phyloP scores from a whole-genome alignment of 2,113 vertebrate species.

The Nettapus auritus region DNA sequence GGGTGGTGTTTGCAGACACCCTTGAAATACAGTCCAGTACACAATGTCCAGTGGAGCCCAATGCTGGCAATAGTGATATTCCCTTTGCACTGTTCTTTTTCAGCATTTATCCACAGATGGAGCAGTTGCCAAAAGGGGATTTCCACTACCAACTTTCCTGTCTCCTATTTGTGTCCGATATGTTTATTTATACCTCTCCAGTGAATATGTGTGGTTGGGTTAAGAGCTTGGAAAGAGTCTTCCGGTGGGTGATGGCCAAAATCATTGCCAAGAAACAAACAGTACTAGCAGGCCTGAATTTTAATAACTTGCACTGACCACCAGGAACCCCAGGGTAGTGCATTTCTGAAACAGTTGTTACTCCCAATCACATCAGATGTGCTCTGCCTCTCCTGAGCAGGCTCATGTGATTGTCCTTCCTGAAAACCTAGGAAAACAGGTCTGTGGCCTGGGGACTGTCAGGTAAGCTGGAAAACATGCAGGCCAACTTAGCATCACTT shows the following conservation, averaged over 20 bases:
- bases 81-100: slow-evolving; percentile 19
- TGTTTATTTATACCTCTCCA: slow-evolving; percentile 17
- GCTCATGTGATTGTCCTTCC: not conserved
- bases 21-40: not conserved
- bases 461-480: not conserved
- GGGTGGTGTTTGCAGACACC: not conserved
- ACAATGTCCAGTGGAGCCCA: not conserved
- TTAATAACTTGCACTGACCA: not conserved
- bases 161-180: not conserved
- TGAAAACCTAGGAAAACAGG: not conserved
- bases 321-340: not conserved
- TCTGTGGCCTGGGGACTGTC: not conserved
- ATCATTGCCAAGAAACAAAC: not conserved
- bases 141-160: slow-evolving; percentile 22
- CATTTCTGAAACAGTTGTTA: not conserved
- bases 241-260: not conserved
- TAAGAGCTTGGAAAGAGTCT: slow-evolving; percentile 31
- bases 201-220: slow-evolving; percentile 13
- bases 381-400: not conserved
- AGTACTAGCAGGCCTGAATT: not conserved
- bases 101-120: not conserved
- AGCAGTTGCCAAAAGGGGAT: slow-evolving; percentile 42
- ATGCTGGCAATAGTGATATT: not conserved
- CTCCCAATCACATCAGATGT: not conserved
- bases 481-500: not conserved